Base-by-base conservation (phyloP, 2,888 invertebrate species). In the Schrankia costaestrigalis region DNA sequence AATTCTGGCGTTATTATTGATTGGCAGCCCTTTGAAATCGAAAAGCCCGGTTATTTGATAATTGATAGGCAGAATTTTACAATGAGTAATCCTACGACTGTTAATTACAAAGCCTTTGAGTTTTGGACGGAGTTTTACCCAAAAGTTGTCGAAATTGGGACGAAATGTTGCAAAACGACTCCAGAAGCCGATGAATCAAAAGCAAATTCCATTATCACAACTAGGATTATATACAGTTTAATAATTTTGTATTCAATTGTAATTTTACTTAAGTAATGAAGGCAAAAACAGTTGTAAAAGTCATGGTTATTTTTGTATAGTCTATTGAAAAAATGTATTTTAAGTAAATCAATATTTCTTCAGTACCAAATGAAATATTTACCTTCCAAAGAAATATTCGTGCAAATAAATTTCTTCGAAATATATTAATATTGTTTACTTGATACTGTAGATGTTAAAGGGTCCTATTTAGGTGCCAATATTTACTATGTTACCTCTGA, bases 71-170 rank as follows among this genome's bases (percentile, higher is more conserved):
- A 85, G 46, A 93, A 91, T 56, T 94, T 95, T 59, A 92, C 93
- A 43, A 94, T 95, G 92, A 93, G 92, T 54, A 91, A 92, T 51
- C 73, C 90, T 0, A 85, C 83, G 2, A 90, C 86, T 15, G 87
- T 95, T 15, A 93, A 95, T 75, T 94, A 94, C 61, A 93, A 93
- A 62, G 91, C 93, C 11, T 90, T 95, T 46, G 92, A 93, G 44
- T 95, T 95, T 78, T 95, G 95, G 95, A 94, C 94, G 55, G 91
- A 93, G 42, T 94, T 94, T 70, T 95, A 94, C 67, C 95, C 95
- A 0, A 92, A 90, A 75, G 91, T 95, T 22, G 78, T 94, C 7
- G 90, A 91, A 58, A 91, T 93, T 43, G 92, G 94, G 0, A 91
- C 91, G 2, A 91, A 92, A 60, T 95, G 95, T 65, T 95, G 95